Percentiles rank a stretch among this genome's conserved stretches.
phyloP scores from a whole-genome alignment of 2,888 invertebrate genomes.

The Girardia tigrina region DNA sequence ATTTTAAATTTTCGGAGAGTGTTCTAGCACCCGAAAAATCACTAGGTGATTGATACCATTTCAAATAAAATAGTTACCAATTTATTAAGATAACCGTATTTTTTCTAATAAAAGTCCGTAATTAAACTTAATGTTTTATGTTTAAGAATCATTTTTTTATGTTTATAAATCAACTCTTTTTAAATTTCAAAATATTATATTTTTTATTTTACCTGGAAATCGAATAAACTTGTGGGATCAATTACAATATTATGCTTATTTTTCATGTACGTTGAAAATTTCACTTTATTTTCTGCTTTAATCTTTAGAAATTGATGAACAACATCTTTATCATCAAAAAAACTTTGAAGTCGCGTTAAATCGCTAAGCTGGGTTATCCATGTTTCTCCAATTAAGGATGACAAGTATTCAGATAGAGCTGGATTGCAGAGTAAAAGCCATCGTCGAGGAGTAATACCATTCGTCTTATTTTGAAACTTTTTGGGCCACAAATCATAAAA shows the following conservation, averaged over 20 bases:
- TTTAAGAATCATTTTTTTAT: too few species aligned
- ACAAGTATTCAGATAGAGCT: slow-evolving; percentile 78
- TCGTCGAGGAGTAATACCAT: slow-evolving; percentile 93
- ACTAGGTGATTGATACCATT: too few species aligned
- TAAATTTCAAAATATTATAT: too few species aligned
- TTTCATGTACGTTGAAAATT: slow-evolving; percentile 69
- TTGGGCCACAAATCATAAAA: slow-evolving; percentile 86
- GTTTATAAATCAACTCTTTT: too few species aligned
- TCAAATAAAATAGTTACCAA: too few species aligned
- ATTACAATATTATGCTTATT: slow-evolving; percentile 73
- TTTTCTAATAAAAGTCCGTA: too few species aligned
- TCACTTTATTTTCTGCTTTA: slow-evolving; percentile 88
- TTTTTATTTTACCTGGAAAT: slow-evolving; percentile 63
- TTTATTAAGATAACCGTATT: too few species aligned
- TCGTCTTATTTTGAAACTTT: slow-evolving; percentile 97
- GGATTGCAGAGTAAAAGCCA: slow-evolving; percentile 96
- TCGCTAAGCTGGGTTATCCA: slow-evolving; percentile 85
- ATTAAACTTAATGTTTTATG: too few species aligned
- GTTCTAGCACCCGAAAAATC: too few species aligned
- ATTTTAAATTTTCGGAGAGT: too few species aligned
- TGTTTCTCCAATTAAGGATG: slow-evolving; percentile 87
- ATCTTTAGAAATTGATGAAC: slow-evolving; percentile 77
- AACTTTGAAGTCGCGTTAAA: slow-evolving; percentile 66
- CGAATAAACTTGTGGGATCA: slow-evolving; percentile 88
- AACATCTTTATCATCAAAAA: slow-evolving; percentile 73